Evolutionary conservation across 2,113 vertebrate genomes (phyloP).

Genomic region (Strix aluco): DNA sequence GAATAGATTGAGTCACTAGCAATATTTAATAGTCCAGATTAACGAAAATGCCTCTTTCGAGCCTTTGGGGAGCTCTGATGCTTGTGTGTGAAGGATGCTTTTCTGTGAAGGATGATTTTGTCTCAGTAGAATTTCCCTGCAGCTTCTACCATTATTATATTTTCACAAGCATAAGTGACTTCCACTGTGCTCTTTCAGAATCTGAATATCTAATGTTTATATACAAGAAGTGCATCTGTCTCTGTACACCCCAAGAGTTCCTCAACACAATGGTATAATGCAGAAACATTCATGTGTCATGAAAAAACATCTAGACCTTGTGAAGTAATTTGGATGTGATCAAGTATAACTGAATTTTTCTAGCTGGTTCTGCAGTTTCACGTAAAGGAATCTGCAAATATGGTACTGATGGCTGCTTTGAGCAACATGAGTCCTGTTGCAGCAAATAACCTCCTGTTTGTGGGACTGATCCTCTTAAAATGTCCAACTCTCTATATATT

Average conservation of each 20-base stretch:
- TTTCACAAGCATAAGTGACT: background rate
- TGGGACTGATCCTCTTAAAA: background rate
- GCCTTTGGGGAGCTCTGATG: background rate
- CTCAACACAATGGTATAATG: accelerated
- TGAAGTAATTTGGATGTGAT: background rate
- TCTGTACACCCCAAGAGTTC: background rate
- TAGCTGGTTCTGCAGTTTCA: background rate
- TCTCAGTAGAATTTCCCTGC: background rate
- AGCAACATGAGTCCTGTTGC: background rate
- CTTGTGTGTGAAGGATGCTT: background rate
- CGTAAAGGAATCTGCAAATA: background rate
- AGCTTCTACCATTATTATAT: background rate
- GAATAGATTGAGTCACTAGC: background rate
- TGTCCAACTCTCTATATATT: background rate
- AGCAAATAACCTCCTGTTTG: background rate
- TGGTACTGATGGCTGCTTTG: background rate
- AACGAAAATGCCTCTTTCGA: background rate
- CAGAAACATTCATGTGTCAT: background rate
- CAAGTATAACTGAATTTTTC: background rate
- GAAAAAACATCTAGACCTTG: background rate
- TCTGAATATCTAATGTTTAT: background rate
- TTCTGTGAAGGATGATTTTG: background rate
- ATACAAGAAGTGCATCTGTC: background rate
- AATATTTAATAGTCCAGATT: background rate
- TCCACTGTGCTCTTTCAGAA: background rate